Evolutionary conservation across 2,113 vertebrate species (phyloP).

Genomic region (Etheostoma spectabile): DNA sequence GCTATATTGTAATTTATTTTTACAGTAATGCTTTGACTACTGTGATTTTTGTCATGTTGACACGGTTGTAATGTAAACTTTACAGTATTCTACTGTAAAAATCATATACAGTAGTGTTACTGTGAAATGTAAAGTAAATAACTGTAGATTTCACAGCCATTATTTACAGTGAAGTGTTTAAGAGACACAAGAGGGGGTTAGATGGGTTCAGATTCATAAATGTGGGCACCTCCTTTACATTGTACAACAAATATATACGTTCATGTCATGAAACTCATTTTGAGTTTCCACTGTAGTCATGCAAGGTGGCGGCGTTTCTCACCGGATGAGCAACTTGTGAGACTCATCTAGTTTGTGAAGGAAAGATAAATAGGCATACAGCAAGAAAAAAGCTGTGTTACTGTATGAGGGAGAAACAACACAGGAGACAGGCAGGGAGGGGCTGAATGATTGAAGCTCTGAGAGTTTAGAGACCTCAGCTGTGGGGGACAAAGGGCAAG

Average conservation of each 20-base stretch:
- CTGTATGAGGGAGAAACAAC: not conserved
- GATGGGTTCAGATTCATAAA: not conserved
- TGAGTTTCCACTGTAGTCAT: not conserved
- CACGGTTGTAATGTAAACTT: no score
- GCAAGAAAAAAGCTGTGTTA: not conserved
- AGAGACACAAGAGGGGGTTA: no score
- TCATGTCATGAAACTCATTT: not conserved
- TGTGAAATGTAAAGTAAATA: no score
- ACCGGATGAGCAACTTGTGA: not conserved
- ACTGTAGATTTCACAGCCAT: no score
- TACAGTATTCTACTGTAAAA: no score
- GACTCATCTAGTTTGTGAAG: not conserved
- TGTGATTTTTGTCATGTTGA: no score
- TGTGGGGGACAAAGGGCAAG: slow-evolving; percentile 46
- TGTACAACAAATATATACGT: not conserved
- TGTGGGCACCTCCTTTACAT: not conserved
- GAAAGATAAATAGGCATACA: not conserved
- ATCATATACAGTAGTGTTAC: no score
- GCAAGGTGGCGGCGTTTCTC: not conserved
- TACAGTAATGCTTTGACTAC: no score
- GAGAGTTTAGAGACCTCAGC: slow-evolving; percentile 30
- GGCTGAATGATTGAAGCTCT: slow-evolving; percentile 12
- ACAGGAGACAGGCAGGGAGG: not conserved
- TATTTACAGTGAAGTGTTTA: not conserved
- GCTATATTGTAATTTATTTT: no score